Base-by-base conservation (phyloP, 2,797 vertebrate genomes). In the Coracias cyanogaster region DNA sequence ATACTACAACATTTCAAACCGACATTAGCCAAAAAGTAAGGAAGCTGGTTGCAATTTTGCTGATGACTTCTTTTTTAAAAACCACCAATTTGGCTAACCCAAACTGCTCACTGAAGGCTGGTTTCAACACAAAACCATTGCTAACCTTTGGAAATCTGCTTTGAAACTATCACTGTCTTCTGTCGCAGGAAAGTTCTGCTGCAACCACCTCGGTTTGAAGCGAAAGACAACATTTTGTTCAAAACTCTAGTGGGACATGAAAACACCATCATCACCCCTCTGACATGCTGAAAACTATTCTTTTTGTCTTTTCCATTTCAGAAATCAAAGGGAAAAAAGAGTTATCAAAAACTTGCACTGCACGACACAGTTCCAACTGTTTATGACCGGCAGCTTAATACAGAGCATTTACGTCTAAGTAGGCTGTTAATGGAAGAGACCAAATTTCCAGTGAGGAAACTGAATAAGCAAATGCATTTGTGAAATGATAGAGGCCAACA, bases 11-110 rank as follows among this genome's bases (percentile, higher is more conserved):
- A 2, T 81, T 91, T 90, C 58, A 94, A 58, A 49, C 25, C 18
- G 70, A 60, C 43, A 11, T 66, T 25, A 71, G 82, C 90, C 93
- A 94, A 72, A 76, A 86, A 71, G 66, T 37, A 86, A 93, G 2
- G 43, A 89, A 70, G 83, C 51, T 60, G 58, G 74, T 55, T 66
- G 49, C 28, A 31, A 37, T 73, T 89, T 89, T 90, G 82, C 86
- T 70, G 77, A 89, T 57, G 83, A 89, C 54, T 37, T 73, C 39
- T 77, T 52, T 88, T 54, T 61, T 39, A 33, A 48, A 92, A 94
- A 76, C 92, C 90, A 94, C 73, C 58, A n/a, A 55, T 72, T 22
- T 79, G 86, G 83, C 86, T 84, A 94, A 72, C 80, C 88, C 79
- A 35, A 94, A 79, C 55, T 57, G 77, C 62, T 84, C 81, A 31